Conservation (phyloP, 2,888 invertebrate species). For the Nomada fucata region DNA sequence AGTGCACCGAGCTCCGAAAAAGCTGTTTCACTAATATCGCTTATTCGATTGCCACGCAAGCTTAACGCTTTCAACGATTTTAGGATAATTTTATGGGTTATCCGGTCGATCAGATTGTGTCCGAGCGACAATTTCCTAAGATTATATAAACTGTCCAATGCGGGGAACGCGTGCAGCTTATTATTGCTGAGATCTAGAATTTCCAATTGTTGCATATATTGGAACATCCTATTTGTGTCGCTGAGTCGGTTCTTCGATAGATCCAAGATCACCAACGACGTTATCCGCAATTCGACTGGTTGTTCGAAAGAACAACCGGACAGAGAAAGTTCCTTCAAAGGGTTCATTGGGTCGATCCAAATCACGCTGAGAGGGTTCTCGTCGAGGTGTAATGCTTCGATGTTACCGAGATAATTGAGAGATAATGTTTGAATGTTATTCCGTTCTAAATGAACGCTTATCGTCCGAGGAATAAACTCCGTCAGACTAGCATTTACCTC, state of each 20-base stretch:
- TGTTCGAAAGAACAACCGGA: neutral
- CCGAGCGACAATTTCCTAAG: conserved; percentile 11
- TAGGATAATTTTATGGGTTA: rapidly evolving
- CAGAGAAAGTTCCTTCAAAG: conserved; percentile 7
- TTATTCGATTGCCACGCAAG: conserved; percentile 72
- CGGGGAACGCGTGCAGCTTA: neutral
- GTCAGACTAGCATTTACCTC: rapidly evolving
- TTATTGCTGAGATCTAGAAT: conserved; percentile 22
- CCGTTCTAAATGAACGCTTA: neutral
- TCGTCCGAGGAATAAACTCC: neutral
- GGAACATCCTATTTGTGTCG: rapidly evolving
- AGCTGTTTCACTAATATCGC: conserved; percentile 56
- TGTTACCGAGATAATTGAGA: rapidly evolving
- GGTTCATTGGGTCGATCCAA: rapidly evolving
- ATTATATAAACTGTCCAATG: rapidly evolving
- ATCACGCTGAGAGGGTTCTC: neutral
- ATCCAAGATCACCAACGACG: neutral
- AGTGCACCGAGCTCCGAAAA: conserved; percentile 53
- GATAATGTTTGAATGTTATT: rapidly evolving
- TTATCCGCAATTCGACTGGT: neutral
- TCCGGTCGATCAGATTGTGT: neutral
- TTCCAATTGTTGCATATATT: neutral
- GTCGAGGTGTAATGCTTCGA: conserved; percentile 30
- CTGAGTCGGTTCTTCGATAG: neutral
- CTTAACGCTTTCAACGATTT: conserved; percentile 65